phyloP scores from a whole-genome alignment of 1,140 invertebrate genomes.

The Tetramorium alpestre region DNA sequence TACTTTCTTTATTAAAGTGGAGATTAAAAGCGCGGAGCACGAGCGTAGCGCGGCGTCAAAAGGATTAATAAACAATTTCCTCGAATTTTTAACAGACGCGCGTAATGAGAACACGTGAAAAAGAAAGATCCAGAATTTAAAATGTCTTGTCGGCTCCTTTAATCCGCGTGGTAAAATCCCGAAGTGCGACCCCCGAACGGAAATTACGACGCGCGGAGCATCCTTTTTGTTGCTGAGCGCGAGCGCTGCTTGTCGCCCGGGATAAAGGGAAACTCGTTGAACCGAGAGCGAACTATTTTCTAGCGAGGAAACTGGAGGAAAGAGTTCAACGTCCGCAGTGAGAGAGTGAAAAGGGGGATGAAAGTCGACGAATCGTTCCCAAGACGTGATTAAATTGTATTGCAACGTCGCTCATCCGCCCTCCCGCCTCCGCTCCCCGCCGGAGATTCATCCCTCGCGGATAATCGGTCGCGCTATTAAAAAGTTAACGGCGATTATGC shows the following conservation, averaged over 20 bases:
- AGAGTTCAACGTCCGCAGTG: slow-evolving; percentile 5
- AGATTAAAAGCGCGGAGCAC: slow-evolving; percentile 44
- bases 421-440: not conserved
- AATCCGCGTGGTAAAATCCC: slow-evolving; percentile 43
- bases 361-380: slow-evolving; percentile 39
- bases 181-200: slow-evolving; percentile 37
- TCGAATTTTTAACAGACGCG: slow-evolving; percentile 41
- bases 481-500: slow-evolving; percentile 68
- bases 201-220: slow-evolving; percentile 60
- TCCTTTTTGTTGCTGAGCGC: slow-evolving; percentile 54
- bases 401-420: not conserved
- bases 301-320: not conserved
- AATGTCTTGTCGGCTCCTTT: slow-evolving; percentile 23
- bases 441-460: slow-evolving; percentile 10
- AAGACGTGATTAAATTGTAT: slow-evolving; percentile 61
- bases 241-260: not conserved
- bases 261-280: slow-evolving; percentile 47
- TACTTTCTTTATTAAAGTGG: slow-evolving; percentile 55
- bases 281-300: slow-evolving; percentile 30
- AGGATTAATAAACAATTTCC: slow-evolving; percentile 59
- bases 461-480: slow-evolving; percentile 68
- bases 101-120: not conserved
- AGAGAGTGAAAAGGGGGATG: not conserved
- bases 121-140: not conserved
- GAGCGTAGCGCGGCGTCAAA: slow-evolving; percentile 13